Evolutionary conservation across 2,888 invertebrate species (phyloP), one percentile per base, ranked within the genome.

Genomic region (Macaria notata): DNA sequence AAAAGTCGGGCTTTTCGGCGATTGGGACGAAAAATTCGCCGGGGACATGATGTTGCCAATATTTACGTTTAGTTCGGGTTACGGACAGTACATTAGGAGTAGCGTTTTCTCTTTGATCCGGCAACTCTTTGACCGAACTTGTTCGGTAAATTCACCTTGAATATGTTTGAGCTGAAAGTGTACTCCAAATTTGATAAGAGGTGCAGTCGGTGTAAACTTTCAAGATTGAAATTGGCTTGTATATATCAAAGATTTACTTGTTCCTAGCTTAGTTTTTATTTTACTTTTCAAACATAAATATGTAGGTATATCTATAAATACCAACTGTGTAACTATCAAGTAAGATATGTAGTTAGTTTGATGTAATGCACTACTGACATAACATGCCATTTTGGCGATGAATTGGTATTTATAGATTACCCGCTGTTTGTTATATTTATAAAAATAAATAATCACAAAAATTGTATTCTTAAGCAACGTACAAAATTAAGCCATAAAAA

Each of bases 81-180:
- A 61, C 60, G 57, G 64, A 62, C 68, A 71, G 68, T 70, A 71
- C 72, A 74, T 72, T 76, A 76, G 69, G 58, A 9, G 54, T 54
- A 56, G 30, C 47, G 63, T 68, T 63, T 63, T 68, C 63, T 59
- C 76, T 81, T 82, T 81, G 79, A 81, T 76, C 74, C 72, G 52
- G 43, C 63, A 64, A 70, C 76, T 79, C 79, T 80, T 81, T 83
- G 77, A 75, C 72, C 69, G 73, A 64, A 72, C 76, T 75, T 69
- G 61, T 65, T 67, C 73, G 72, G 70, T 69, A 72, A 76, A 78
- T 76, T 76, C 76, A 70, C 72, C 74, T 74, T 72, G 69, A 74
- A 76, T 72, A 73, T 70, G 65, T 79, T 70, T 67, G 68, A 65
- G 31, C 49, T 49, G 49, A 76, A 71, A 67, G 68, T 71, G 63